Conservation (phyloP, 2,888 invertebrate species). For the Zeuzera pyrina region DNA sequence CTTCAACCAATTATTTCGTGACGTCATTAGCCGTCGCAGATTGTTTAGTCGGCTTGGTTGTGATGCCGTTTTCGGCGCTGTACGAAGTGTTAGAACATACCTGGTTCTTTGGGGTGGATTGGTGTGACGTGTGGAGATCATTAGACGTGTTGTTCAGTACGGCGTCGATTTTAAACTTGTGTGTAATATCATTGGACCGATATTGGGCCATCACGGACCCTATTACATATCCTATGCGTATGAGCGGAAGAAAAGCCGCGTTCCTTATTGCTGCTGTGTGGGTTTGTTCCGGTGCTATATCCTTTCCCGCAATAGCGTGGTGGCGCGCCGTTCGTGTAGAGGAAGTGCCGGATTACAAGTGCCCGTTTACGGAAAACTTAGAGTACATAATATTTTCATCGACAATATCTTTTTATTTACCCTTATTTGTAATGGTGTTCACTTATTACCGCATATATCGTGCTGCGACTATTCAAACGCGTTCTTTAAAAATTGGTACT, state of each 20-base stretch:
- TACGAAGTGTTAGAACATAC: conserved; percentile 91
- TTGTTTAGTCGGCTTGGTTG: conserved; percentile 94
- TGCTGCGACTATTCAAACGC: conserved; percentile 93
- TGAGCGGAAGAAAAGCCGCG: conserved; percentile 91
- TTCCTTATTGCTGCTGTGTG: conserved; percentile 94
- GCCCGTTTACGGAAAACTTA: conserved; percentile 96
- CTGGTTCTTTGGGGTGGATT: conserved; percentile 95
- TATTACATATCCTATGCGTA: conserved; percentile 95
- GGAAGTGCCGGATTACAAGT: conserved; percentile 87
- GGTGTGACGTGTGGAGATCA: conserved; percentile 99
- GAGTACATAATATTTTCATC: conserved; percentile 98
- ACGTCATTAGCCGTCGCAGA: conserved; percentile 97
- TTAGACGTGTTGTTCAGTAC: conserved; percentile 97
- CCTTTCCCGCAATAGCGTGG: conserved; percentile 98
- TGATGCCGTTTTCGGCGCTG: conserved; percentile 97
- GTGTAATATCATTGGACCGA: conserved; percentile 95
- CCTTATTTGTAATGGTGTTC: conserved; percentile 97
- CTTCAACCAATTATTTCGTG: conserved; percentile 98
- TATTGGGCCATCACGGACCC: conserved; percentile 99
- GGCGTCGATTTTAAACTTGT: conserved; percentile 96
- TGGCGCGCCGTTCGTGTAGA: conserved; percentile 91
- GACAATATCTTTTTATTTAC: conserved; percentile 97
- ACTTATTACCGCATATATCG: conserved; percentile 97
- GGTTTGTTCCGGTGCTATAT: conserved; percentile 97
- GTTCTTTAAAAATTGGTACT: conserved; percentile 91